A percentile compares a stretch with the other conserved stretches of the same genome.
Conservation (phyloP, 2,113 vertebrate species). For the Galeopterus variegatus region DNA sequence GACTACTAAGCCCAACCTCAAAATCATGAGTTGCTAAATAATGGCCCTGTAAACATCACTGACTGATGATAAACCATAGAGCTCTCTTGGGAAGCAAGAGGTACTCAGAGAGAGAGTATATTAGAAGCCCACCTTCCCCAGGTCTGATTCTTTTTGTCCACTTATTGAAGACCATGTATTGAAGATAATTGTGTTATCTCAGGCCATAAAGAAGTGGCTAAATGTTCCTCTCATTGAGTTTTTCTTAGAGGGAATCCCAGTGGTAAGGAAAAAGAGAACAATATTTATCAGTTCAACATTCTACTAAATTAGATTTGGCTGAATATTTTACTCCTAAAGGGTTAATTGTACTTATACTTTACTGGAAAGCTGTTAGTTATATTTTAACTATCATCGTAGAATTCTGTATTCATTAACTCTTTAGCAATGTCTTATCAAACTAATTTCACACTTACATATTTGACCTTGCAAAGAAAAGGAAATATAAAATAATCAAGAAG, state of each 20-base stretch:
- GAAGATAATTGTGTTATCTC: conserved; percentile 33
- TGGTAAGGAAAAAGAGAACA: conserved; percentile 33
- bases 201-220: not conserved
- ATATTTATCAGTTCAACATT: conserved; percentile 54
- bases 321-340: conserved; percentile 44
- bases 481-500: conserved; percentile 26
- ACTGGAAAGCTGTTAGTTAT: conserved; percentile 44
- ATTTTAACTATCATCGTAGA: conserved; percentile 49
- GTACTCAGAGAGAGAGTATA: not conserved
- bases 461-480: conserved; percentile 48
- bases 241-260: conserved; percentile 12
- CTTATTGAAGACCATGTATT: conserved; percentile 26
- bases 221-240: not conserved
- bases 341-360: conserved; percentile 50
- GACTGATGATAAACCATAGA: not conserved
- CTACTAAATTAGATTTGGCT: conserved; percentile 57
- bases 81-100: not conserved
- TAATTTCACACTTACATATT: conserved; percentile 28
- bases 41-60: not conserved
- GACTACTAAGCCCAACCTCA: not conserved
- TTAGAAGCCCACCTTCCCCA: not conserved
- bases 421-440: conserved; percentile 43
- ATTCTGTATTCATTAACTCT: conserved; percentile 56
- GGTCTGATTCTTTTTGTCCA: not conserved
- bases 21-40: not conserved